A percentile compares a stretch with the other conserved stretches of the same genome.
Conservation (phyloP, 2,797 vertebrate species). For the Halcyon chelicuti region DNA sequence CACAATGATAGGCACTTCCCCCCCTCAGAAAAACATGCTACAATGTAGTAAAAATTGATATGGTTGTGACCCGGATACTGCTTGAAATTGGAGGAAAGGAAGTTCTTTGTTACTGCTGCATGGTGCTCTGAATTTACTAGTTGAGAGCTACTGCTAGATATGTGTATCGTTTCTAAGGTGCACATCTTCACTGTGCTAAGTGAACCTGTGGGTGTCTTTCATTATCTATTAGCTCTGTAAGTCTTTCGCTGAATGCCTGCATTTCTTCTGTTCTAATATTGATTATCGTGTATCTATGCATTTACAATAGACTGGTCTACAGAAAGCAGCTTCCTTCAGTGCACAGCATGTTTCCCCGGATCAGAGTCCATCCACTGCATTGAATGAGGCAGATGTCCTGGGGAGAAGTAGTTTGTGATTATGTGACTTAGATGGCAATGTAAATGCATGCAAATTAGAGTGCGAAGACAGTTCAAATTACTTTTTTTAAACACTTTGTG, state of each 20-base stretch:
- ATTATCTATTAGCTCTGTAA: background rate
- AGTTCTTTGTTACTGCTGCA: background rate
- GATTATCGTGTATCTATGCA: rapidly evolving
- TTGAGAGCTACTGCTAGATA: background rate
- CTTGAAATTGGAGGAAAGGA: background rate
- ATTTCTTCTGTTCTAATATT: rapidly evolving
- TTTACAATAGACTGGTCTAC: background rate
- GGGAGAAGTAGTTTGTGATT: background rate
- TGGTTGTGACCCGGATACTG: background rate
- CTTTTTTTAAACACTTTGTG: background rate
- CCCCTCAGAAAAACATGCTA: background rate
- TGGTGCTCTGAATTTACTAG: background rate
- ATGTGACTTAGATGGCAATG: background rate
- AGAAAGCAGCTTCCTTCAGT: background rate
- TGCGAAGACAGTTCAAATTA: background rate
- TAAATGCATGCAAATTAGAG: background rate
- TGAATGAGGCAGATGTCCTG: background rate
- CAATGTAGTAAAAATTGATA: background rate
- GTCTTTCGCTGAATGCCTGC: background rate
- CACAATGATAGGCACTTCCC: background rate
- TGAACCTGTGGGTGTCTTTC: background rate
- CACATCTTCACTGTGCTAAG: background rate
- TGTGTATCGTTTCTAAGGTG: background rate
- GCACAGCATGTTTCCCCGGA: background rate
- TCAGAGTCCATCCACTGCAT: rapidly evolving